These are phyloP conservation scores for Amphimallon solstitiale DNA, from an alignment of 2,888 invertebrate genomes.

Conservation along the genomic window DNA sequence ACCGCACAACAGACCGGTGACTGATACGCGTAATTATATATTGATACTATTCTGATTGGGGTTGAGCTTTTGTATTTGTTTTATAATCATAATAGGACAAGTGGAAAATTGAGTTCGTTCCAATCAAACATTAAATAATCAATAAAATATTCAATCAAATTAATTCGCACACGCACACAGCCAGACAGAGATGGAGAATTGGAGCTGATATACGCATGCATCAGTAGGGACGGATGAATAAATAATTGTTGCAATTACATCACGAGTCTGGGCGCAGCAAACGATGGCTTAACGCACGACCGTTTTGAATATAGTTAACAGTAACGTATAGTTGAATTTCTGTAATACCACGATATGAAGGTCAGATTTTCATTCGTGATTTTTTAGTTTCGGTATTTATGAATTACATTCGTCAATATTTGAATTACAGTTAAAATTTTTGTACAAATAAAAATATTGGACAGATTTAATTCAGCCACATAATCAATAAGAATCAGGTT, in stretches of 20 bases:
- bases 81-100: conserved; percentile 3
- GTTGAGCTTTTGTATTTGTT: conserved; percentile 11
- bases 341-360: background rate
- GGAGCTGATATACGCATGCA: too few species aligned
- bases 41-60: conserved; percentile 20
- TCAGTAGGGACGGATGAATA: conserved; percentile 16
- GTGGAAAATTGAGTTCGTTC: conserved; percentile 16
- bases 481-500: too few species aligned
- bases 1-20: background rate
- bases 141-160: conserved; percentile 35
- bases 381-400: too few species aligned
- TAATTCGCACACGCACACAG: conserved; percentile 8
- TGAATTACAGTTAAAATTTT: too few species aligned
- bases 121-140: conserved; percentile 32
- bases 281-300: background rate
- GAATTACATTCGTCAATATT: too few species aligned
- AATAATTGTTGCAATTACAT: conserved; percentile 29
- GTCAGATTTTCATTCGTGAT: background rate
- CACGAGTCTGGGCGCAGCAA: background rate
- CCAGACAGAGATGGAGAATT: too few species aligned
- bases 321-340: background rate
- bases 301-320: background rate
- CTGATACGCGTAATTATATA: conserved; percentile 25
- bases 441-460: too few species aligned
- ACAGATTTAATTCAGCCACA: too few species aligned